A percentile compares a stretch with the other conserved stretches of the same genome.
Evolutionary conservation across 2,113 vertebrate genomes (phyloP).

Genomic region (Rhinopomastus cyanomelas): DNA sequence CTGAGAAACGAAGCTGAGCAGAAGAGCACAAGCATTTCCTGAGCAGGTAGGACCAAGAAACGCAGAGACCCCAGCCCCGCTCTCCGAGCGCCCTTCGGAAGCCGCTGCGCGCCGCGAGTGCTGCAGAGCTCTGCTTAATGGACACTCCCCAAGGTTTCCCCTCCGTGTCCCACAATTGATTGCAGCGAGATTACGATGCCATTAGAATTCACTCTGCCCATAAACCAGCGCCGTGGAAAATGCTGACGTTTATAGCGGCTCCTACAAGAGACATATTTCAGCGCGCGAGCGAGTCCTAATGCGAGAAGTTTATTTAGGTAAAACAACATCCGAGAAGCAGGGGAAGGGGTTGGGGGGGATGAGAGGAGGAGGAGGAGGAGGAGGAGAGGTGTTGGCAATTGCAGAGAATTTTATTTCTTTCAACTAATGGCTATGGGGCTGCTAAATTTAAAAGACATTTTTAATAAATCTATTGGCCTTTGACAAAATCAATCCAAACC

Average conservation of each 20-base stretch:
- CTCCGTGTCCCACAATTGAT: conserved; percentile 73
- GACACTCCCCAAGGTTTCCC: conserved; percentile 64
- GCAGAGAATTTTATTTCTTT: conserved; percentile 81
- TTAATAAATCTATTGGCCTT: conserved; percentile 85
- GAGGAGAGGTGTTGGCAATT: conserved; percentile 73
- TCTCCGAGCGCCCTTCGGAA: conserved; percentile 5
- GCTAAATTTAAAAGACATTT: conserved; percentile 85
- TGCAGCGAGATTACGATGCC: conserved; percentile 80
- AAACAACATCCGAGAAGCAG: conserved; percentile 73
- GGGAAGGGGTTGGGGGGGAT: not conserved
- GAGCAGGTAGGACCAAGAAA: not conserved
- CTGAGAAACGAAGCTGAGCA: not conserved
- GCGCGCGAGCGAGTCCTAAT: conserved; percentile 80
- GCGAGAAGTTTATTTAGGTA: conserved; percentile 83
- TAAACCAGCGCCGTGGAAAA: conserved; percentile 78
- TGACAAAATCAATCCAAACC: conserved; percentile 86
- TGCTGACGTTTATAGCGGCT: conserved; percentile 82
- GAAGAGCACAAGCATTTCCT: not conserved
- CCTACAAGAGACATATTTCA: conserved; percentile 86
- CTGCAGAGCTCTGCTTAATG: conserved; percentile 78
- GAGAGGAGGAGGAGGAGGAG: conserved; percentile 32
- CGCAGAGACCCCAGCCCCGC: no score
- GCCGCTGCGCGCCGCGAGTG: conserved; percentile 60
- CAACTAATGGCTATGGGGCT: conserved; percentile 81
- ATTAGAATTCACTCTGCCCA: conserved; percentile 84